Evolutionary conservation across 2,797 vertebrate species (phyloP), one percentile per base, ranked within the genome.

Genomic region (Sebastes itinus): DNA sequence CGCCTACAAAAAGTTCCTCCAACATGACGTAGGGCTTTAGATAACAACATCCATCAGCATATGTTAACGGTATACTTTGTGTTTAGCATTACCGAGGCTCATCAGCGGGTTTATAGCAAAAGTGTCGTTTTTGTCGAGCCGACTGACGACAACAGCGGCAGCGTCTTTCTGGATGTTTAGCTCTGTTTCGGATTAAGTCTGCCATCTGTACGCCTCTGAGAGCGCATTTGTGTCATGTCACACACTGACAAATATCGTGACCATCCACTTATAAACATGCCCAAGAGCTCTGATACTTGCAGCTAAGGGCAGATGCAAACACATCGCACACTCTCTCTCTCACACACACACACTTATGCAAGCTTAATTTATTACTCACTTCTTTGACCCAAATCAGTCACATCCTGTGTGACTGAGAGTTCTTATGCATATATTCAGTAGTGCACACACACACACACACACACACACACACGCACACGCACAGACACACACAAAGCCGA

Each of bases 371-470:
- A 90, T 93, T 93, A 89, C 91, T 92, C 92, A 92, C 87, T 87
- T 90, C 83, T 90, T 92, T 92, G 89, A 94, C 94, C 94, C 84
- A 90, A 94, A 95, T 94, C 93, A 93, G 92, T 95, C 92, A 92
- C 80, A 90, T 91, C 85, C 78, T 75, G 84, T 89, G 72, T 85
- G 81, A 83, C 82, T 85, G 84, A 87, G 78, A 76, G 77, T 66
- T 84, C 81, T 79, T 84, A 54, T 75, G 81, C 87, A 69, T 76
- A 83, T 68, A 92, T 84, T 86, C 87, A 87, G 84, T 27, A 80
- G 81, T 67, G 76, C 35, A 62, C 38, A 42, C 14, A 3, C 38
- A 1, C 65, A 60, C 46, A 73, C 68, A 65, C 42, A 67, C 73
- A 77, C 63, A 77, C 77, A 78, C 35, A 78, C 35, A 56, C 35